Evolutionary conservation across 1,140 invertebrate species (phyloP).

Genomic region (Thereuonema tuberculata): DNA sequence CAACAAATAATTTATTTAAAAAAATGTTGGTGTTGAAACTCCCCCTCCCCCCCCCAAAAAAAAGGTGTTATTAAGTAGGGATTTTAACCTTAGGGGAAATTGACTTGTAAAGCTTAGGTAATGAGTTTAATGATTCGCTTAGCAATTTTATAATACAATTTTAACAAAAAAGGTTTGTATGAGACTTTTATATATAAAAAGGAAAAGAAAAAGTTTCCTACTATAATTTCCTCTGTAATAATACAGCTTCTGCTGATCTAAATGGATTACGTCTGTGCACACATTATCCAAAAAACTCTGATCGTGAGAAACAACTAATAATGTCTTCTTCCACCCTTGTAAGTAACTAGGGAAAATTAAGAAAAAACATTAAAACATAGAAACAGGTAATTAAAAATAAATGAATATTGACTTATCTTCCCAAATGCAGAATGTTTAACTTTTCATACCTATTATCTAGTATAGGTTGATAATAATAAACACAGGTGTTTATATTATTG

Average conservation of each 20-base stretch:
- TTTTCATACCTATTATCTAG: neutral
- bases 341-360: conserved; percentile 55
- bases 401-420: neutral
- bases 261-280: conserved; percentile 95
- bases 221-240: conserved; percentile 98
- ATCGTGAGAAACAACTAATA: conserved; percentile 96
- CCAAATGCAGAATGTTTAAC: neutral
- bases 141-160: too few species aligned
- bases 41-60: too few species aligned
- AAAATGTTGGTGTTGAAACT: too few species aligned
- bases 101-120: too few species aligned
- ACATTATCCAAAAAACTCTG: conserved; percentile 99
- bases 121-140: too few species aligned
- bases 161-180: too few species aligned
- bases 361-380: neutral
- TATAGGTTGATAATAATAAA: too few species aligned
- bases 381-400: neutral
- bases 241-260: conserved; percentile 84
- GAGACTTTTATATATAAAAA: too few species aligned
- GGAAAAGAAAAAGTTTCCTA: conserved; percentile 15
- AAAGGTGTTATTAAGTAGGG: too few species aligned
- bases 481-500: too few species aligned
- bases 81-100: too few species aligned
- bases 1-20: too few species aligned
- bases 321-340: conserved; percentile 94